These are phyloP conservation scores for Rutilus rutilus DNA, from an alignment of 2,113 vertebrate genomes.

Conservation along the genomic window DNA sequence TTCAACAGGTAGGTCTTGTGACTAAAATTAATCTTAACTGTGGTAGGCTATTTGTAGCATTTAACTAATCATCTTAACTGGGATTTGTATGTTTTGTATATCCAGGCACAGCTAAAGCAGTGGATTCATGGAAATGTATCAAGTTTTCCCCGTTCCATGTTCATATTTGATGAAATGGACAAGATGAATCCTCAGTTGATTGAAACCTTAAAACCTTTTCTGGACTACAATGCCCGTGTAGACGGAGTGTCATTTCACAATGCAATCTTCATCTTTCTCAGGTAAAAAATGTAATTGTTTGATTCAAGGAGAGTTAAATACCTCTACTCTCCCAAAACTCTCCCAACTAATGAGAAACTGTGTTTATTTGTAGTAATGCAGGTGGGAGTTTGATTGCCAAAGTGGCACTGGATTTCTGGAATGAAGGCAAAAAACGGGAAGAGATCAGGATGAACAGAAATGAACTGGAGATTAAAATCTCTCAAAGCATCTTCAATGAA, in stretches of 20 bases:
- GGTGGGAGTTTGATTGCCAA: background rate
- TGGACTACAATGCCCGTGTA: background rate
- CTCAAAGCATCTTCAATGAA: background rate
- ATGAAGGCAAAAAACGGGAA: background rate
- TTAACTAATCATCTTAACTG: too few relatives aligned
- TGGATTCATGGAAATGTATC: too few relatives aligned
- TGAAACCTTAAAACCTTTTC: background rate
- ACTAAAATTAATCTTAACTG: too few relatives aligned
- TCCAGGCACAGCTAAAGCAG: too few relatives aligned
- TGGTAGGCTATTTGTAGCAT: too few relatives aligned
- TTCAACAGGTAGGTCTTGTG: too few relatives aligned
- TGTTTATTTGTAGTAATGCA: slow-evolving; percentile 1
- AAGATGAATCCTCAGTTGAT: background rate
- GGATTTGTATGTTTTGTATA: too few relatives aligned
- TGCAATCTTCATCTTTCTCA: slow-evolving; percentile 22
- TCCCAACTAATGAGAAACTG: background rate
- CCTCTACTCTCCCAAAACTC: background rate
- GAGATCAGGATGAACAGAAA: background rate
- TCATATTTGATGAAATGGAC: slow-evolving; percentile 28
- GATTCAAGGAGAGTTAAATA: background rate
- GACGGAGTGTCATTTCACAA: background rate
- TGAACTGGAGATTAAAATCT: background rate
- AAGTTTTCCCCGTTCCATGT: too few relatives aligned
- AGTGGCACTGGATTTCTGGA: background rate
- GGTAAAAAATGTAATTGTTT: background rate